Base-by-base conservation (phyloP, 2,888 invertebrate genomes). In the Eustalomyia histrio region DNA sequence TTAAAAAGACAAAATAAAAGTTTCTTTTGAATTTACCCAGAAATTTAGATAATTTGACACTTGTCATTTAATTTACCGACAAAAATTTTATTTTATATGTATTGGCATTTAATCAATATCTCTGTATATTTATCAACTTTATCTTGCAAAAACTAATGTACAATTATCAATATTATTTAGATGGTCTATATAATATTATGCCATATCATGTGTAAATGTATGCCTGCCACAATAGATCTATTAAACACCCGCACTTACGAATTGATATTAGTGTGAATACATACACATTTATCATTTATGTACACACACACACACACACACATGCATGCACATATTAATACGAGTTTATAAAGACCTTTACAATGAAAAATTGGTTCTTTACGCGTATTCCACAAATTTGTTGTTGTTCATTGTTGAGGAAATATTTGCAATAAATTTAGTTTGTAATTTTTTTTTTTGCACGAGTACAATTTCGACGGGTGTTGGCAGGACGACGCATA, bases 361-460 rank as follows among this genome's bases (percentile, higher is more conserved):
- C 69, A 74, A 61, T 76, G 73, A 76, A 78, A 79, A 79, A 79
- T 79, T 72, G 33, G 55, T 80, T 71, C 75, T 83, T 71, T 79
- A 85, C 87, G 88, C 88, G 86, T 86, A 74, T 81, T 61, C 29
- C 74, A 78, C 58, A 74, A 65, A 75, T 75, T 71, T 75, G 63
- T 57, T 69, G 87, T 87, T 88, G 87, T 86, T 88, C 86, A 88
- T 87, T 88, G 88, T 86, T 87, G 85, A 87, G 88, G 88, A 88
- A 88, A 89, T 89, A 88, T 89, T 88, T 88, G 88, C 88, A 87
- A 89, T 89, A 88, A 88, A 89, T 89, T 89, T 87, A 87, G 88
- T 88, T 88, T 65, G 43, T 69, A 55, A 84, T 85, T 55, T 55
- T 33, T 65, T 57, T 57, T 33, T 71, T n/a, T 47, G 52, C 10